Evolutionary conservation across 2,888 invertebrate species (phyloP).

Genomic region (Glyphotaelius pellucidus): DNA sequence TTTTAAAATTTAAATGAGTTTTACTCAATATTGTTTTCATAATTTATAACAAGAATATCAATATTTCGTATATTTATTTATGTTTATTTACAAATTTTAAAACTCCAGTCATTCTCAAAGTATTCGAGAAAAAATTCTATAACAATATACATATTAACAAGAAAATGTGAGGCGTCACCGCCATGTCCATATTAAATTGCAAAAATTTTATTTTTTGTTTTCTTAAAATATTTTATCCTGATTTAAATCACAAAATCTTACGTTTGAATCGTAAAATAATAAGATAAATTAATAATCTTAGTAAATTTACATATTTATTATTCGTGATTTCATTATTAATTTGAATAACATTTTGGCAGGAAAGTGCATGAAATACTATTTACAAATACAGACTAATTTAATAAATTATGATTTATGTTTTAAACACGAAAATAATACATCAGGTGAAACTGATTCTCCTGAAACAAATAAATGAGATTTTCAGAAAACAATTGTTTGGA

Average conservation of each 20-base stretch:
- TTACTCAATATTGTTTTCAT: constrained; percentile 17
- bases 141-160: constrained; percentile 20
- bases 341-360: constrained; percentile 38
- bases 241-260: not conserved
- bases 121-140: constrained; percentile 9
- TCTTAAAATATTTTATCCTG: not conserved
- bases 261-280: not conserved
- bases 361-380: constrained; percentile 33
- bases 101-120: constrained; percentile 31
- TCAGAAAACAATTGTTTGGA: not conserved
- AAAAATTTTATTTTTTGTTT: not conserved
- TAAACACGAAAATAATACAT: not conserved
- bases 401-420: constrained; percentile 17
- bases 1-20: constrained; percentile 17
- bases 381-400: not conserved
- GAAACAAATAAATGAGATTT: not conserved
- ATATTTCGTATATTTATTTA: constrained; percentile 8
- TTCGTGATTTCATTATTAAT: constrained; percentile 17
- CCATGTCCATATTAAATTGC: not conserved
- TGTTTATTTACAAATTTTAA: constrained; percentile 32
- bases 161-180: not conserved
- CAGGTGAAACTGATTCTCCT: not conserved
- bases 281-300: not conserved
- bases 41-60: constrained; percentile 8
- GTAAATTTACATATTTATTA: constrained; percentile 1